Base-by-base conservation (phyloP, 92 coral and sea anemone species). In the Ricordea florida region DNA sequence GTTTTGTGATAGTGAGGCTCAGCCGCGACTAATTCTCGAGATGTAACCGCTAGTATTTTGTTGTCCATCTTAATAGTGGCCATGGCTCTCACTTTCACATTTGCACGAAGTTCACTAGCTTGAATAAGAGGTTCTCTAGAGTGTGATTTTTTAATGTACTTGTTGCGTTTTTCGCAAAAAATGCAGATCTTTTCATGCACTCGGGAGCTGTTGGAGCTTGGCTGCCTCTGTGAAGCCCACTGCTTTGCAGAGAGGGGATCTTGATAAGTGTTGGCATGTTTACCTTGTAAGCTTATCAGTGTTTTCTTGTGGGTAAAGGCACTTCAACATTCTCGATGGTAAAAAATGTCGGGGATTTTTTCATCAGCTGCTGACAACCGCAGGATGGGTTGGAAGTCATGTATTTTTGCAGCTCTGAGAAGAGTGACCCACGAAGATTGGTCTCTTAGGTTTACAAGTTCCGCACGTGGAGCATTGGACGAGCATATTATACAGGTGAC, bases 161-260 rank as follows among this genome's bases (percentile, higher is more conserved):
- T n/a, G n/a, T n/a, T n/a, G n/a, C n/a, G n/a, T n/a, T n/a, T n/a
- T n/a, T 41, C 57, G 59, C 60, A 70, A 53, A 53, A 70, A 35
- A 53, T 70, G 20, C 78, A 70, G 23, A 52, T 37, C 48, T 70
- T 51, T 70, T 73, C 60, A 73, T 73, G 59, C 69, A 73, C 80
- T 57, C 70, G 48, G 38, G 69, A 73, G 47, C 38, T 42, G 69
- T 31, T 49, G 23, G 77, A 36, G 17, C 15, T 38, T 49, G 57
- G 56, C 53, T 52, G 58, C 76, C 74, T 78, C 48, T 34, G 68
- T 55, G 66, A 64, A 26, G 55, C 27, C 47, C 52, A n/a, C 35
- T 58, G 80, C 46, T 74, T 37, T 74, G n/a, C 64, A 62, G 57
- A 10, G 27, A 78, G 51, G 27, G 45, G 24, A 66, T 66, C 48